Percentiles rank a stretch among this genome's conserved stretches.
Evolutionary conservation across 2,888 invertebrate genomes (phyloP).

Genomic region (Strigamia transsilvanica): DNA sequence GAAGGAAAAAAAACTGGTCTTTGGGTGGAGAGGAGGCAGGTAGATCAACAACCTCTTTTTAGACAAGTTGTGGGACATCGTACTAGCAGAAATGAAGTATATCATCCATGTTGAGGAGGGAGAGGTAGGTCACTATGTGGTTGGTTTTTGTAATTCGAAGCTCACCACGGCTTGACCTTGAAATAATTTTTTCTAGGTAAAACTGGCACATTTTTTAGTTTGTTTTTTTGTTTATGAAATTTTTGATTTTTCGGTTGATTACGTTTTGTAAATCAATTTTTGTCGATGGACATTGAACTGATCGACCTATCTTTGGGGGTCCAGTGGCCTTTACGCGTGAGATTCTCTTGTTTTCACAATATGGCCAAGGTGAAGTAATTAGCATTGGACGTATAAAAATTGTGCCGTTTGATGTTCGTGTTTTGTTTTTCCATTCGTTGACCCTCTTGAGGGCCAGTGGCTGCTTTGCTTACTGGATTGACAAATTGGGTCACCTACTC

Average conservation of each 20-base stretch:
- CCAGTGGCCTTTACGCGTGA: constrained; percentile 31
- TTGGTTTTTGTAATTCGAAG: constrained; percentile 18
- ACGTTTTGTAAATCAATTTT: too few species aligned
- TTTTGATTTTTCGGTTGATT: too few species aligned
- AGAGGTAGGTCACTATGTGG: constrained; percentile 25
- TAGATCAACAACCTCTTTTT: constrained; percentile 41
- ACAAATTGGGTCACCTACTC: constrained; percentile 43
- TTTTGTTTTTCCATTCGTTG: constrained; percentile 49
- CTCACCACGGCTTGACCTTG: constrained; percentile 26
- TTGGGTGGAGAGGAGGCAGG: constrained; percentile 43
- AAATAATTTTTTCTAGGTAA: constrained; percentile 15
- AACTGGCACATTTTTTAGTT: not conserved
- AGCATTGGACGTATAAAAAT: constrained; percentile 22
- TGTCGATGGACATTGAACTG: not conserved
- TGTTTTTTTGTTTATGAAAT: not conserved
- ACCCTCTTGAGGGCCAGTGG: constrained; percentile 46
- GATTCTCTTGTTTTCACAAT: constrained; percentile 35
- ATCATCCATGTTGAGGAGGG: constrained; percentile 7
- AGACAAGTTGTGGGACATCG: constrained; percentile 46
- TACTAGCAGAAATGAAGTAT: constrained; percentile 19
- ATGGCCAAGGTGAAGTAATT: constrained; percentile 31
- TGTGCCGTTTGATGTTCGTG: constrained; percentile 21
- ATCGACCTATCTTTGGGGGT: not conserved
- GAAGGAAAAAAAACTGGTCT: not conserved
- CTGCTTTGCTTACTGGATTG: constrained; percentile 49